Evolutionary conservation across 2,113 vertebrate species (phyloP), one percentile per base, ranked within the genome.

Genomic region (Eidolon helvum): DNA sequence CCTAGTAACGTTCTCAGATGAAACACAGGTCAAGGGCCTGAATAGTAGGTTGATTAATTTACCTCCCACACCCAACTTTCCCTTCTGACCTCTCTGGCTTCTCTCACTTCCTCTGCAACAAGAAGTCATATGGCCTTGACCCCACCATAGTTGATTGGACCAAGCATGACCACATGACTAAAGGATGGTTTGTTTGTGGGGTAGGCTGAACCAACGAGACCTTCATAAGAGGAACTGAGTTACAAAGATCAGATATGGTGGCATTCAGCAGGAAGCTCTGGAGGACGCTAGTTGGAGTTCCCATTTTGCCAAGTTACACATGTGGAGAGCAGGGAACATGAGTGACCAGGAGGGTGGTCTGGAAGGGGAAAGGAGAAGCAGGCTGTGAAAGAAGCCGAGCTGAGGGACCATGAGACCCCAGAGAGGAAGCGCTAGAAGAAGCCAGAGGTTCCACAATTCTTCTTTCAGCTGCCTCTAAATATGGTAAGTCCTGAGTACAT

Each of bases 341-440:
- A 78, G 35, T 43, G 10, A 33, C 0, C 0, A 55, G 33, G 3
- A n/a, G 8, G 5, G 3, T 10, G 10, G 10, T 40, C 38, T 16
- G 53, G 8, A 4, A 53, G 65, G 78, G 24, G 14, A 72, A 14
- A 19, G 12, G 59, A 24, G 24, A 61, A 40, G 9, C 2, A 24
- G 68, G 8, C 7, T 61, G 28, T 15, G 9, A 33, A 43, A n/a
- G 22, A 53, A 53, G 12, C 61, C 35, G 28, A 15, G 22, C 43
- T 22, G 38, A 38, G 50, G 30, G 43, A 19, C 33, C 24, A 9
- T 0, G 11, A 74, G 26, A 6, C 30, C 7, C 11, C 40, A 43
- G 84, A 59, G 10, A 74, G 30, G 78, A 78, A 40, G 50, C 35
- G 16, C 45, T 61, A 40, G n/a, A 72, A 28, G 48, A 50, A 40